Base-by-base conservation (phyloP, 2,113 vertebrate genomes). In the Protobothrops mucrosquamatus region DNA sequence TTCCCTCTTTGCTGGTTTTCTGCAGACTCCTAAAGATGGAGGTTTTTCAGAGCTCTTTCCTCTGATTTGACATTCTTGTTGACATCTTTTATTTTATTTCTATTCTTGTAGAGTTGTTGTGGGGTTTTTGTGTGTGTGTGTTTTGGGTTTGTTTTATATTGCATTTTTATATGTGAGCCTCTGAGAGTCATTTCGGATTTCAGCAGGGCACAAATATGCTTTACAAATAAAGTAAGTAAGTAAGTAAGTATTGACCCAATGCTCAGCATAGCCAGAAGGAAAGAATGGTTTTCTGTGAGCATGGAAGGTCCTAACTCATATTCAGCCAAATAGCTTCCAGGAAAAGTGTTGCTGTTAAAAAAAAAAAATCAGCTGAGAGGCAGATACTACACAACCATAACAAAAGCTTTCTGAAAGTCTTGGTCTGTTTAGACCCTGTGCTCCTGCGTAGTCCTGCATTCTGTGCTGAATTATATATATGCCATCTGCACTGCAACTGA, bases 101-200 rank as follows among this genome's bases (percentile, higher is more conserved):
- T 81, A 81, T 20, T 22, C 34, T 23, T 81, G 74, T 43, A 81
- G 18, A 43, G 20, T 43, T 81, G 74, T 81, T 81, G 34, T 81
- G 11, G 23, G 26, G 29, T 0, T n/a, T 0, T 15, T 34, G 6
- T 39, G 34, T 43, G 15, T 7, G 6, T 74, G 6, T 39, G 74
- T 43, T 81, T 81, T 34, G 34, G 15, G 34, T 43, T 43, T 43
- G 18, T 43, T 81, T 81, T 18, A 81, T 81, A 81, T 81, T 81
- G 18, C 20, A 43, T 81, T 43, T 81, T 81, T 23, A 18, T 81
- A 81, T 22, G 3, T 81, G 74, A 81, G 74, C 74, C 74, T 43
- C n/a, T 81, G 74, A 81, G 2, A 43, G 6, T 43, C 18, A 81
- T 81, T 43, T 43, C 34, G 39, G 34, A 81, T 43, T 81, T 81